Conservation (phyloP, 2,113 vertebrate species). For the Eptatretus burgeri region DNA sequence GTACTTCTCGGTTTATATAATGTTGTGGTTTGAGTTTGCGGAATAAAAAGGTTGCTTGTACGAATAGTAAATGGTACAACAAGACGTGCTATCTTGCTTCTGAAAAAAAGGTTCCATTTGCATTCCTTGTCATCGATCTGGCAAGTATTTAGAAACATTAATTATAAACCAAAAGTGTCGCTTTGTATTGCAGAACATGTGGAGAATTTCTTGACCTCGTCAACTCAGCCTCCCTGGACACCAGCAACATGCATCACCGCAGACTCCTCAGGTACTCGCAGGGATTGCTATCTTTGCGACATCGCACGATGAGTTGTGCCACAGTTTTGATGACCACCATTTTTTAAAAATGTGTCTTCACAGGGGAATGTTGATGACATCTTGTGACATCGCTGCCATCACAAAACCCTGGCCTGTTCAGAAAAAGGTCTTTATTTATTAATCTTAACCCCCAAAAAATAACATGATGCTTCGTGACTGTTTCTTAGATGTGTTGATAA, state of each 20-base stretch:
- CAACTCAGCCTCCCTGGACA: slow-evolving; percentile 49
- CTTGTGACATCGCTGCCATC: slow-evolving; percentile 85
- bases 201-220: slow-evolving; percentile 82
- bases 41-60: background rate
- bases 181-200: slow-evolving; percentile 28
- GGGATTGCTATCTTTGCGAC: slow-evolving; percentile 11
- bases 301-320: background rate
- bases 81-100: no score
- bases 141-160: no score
- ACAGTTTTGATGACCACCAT: background rate
- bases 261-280: slow-evolving; percentile 45
- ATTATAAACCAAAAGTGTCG: no score
- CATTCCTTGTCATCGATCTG: no score
- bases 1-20: background rate
- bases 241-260: slow-evolving; percentile 50
- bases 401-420: slow-evolving; percentile 97
- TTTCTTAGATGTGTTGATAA: no score
- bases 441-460: no score
- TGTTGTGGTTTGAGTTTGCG: background rate
- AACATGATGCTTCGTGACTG: no score
- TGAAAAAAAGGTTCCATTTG: no score
- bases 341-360: slow-evolving; percentile 8
- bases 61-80: no score
- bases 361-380: slow-evolving; percentile 97
- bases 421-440: slow-evolving; percentile 34